Conservation (phyloP, 2,888 invertebrate genomes). For the Drosophila falleni region DNA sequence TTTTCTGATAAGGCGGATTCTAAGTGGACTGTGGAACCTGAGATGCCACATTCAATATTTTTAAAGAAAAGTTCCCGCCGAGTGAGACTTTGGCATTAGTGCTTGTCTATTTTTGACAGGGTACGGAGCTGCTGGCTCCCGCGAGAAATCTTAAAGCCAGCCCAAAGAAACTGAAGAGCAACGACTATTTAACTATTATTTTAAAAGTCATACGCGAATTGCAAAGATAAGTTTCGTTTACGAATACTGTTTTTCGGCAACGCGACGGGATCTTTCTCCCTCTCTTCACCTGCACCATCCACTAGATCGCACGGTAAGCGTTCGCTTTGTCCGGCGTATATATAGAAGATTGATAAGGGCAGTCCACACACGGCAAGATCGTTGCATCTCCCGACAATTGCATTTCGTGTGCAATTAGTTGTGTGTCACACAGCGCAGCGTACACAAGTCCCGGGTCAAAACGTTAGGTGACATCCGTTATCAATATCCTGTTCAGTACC, state of each 20-base stretch:
- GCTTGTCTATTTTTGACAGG: constrained; percentile 77
- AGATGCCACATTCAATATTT: constrained; percentile 43
- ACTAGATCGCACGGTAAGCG: constrained; percentile 42
- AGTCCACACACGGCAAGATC: constrained; percentile 40
- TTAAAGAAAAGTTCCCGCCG: constrained; percentile 71
- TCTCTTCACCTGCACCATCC: not conserved
- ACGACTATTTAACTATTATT: constrained; percentile 1
- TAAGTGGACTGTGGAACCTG: constrained; percentile 68
- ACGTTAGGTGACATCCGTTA: constrained; percentile 7
- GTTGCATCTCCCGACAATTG: constrained; percentile 51
- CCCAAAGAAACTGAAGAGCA: constrained; percentile 26
- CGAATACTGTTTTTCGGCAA: constrained; percentile 32
- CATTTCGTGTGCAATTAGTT: constrained; percentile 61
- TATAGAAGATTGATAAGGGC: constrained; percentile 55
- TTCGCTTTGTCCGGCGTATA: constrained; percentile 44
- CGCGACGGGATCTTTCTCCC: constrained; percentile 16
- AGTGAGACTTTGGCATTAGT: constrained; percentile 57
- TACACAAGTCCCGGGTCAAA: constrained; percentile 39
- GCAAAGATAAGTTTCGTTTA: constrained; percentile 34
- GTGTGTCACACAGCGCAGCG: constrained; percentile 45
- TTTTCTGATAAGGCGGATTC: constrained; percentile 64
- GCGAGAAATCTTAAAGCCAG: constrained; percentile 48
- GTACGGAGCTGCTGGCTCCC: constrained; percentile 75
- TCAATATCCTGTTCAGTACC: constrained; percentile 14
- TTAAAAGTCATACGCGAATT: constrained; percentile 22